Evolutionary conservation across 2,888 invertebrate species (phyloP).

Genomic region (Siphlonurus alternatus): DNA sequence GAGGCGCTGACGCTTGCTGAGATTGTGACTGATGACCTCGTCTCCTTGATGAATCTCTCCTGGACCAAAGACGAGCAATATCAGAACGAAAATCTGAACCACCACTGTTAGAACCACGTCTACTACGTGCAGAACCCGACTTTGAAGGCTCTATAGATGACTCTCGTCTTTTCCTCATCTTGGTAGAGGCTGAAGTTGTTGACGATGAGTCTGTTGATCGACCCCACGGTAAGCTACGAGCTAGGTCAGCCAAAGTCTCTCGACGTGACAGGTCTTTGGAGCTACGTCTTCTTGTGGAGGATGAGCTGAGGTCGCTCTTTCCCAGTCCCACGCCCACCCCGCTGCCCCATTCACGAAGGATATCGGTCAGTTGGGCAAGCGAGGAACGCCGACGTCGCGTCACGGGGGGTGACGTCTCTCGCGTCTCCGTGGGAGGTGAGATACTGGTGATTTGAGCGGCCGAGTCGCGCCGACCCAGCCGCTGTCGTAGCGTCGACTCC

Average conservation of each 20-base stretch:
- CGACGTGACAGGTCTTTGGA: slow-evolving; percentile 47
- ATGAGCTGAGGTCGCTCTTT: slow-evolving; percentile 4
- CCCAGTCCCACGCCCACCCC: slow-evolving; percentile 26
- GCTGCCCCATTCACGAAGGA: slow-evolving; percentile 72
- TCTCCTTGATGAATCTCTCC: slow-evolving; percentile 32
- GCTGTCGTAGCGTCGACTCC: slow-evolving; percentile 67
- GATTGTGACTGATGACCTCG: neutral
- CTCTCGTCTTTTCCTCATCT: slow-evolving; percentile 22
- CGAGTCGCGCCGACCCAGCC: slow-evolving; percentile 73
- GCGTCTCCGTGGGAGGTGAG: slow-evolving; percentile 58
- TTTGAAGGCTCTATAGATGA: neutral
- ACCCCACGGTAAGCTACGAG: slow-evolving; percentile 69
- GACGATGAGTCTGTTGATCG: slow-evolving; percentile 66
- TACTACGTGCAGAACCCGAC: neutral
- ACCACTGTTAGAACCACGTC: neutral
- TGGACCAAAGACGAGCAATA: slow-evolving; percentile 51
- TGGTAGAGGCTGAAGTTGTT: slow-evolving; percentile 59
- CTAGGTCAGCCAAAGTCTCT: slow-evolving; percentile 76
- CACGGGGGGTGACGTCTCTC: slow-evolving; percentile 24
- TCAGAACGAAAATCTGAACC: slow-evolving; percentile 48
- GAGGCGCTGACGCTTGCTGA: slow-evolving; percentile 24
- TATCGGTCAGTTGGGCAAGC: slow-evolving; percentile 74
- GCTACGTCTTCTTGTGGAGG: slow-evolving; percentile 24
- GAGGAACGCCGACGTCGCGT: slow-evolving; percentile 42
- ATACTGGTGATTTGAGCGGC: slow-evolving; percentile 77